Evolutionary conservation across 2,797 vertebrate genomes (phyloP), one percentile per base, ranked within the genome.

Genomic region (Sebastes steindachneri): DNA sequence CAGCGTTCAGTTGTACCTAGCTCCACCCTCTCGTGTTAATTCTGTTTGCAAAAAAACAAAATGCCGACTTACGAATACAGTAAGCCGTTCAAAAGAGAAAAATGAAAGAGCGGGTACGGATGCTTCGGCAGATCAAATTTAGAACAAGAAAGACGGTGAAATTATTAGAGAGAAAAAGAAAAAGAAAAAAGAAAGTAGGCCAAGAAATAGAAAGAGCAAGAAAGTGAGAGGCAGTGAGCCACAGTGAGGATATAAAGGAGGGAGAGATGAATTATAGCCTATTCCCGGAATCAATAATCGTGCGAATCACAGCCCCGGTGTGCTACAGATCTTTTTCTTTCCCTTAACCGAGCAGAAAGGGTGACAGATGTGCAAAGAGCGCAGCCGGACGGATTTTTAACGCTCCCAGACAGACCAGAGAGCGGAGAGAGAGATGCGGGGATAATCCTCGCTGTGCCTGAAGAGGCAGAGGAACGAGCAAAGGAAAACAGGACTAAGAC

Each of bases 251-350:
- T 77, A 68, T 68, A 80, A 87, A 85, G 76, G 77, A 77, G 83
- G 73, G 80, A 79, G 78, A 76, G 84, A 84, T 88, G 82, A 92
- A 92, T 94, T 92, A 91, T 83, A 83, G 74, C 75, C 76, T 55
- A 23, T 77, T 85, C 77, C 76, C 80, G 78, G 77, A 94, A 95
- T 95, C 92, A 83, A 93, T 95, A 94, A 89, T 87, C 74, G 60
- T 81, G 79, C 41, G 74, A 91, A 92, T 91, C 84, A 86, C 79
- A 64, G 79, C 79, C 77, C 60, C 9, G 19, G 76, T 86, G 81
- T 73, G 82, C 87, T 82, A 86, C 86, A 86, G 83, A 91, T 87
- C 75, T 87, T 89, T 90, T 68, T 86, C 81, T 73, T 80, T 82
- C 45, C 73, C 72, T 68, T 74, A 79, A 88, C 79, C 4, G 3